Conservation (phyloP, 2,113 vertebrate species). For the Pteronura brasiliensis region DNA sequence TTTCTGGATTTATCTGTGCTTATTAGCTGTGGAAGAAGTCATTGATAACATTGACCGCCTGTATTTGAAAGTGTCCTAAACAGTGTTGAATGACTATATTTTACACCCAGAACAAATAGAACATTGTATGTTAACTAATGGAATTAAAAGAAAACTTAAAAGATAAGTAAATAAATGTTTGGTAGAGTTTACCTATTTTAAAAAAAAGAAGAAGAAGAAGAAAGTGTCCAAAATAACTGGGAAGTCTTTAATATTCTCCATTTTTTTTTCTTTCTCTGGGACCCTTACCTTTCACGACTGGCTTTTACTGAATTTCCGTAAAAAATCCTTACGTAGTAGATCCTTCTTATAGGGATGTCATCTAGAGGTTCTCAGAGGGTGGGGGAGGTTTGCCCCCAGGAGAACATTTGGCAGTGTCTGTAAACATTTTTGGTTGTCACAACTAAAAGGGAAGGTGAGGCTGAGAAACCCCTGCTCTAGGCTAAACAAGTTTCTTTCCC, state of each 20-base stretch:
- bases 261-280: not conserved
- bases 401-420: not conserved
- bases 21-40: constrained; percentile 7
- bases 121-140: not conserved
- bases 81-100: not conserved
- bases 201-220: not conserved
- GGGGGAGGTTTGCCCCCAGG: not conserved
- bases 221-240: not conserved
- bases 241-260: not conserved
- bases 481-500: not conserved
- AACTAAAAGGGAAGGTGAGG: not conserved
- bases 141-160: not conserved
- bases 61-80: constrained; percentile 28
- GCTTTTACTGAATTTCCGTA: not conserved
- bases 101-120: not conserved
- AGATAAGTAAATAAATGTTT: not conserved
- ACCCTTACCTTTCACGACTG: not conserved
- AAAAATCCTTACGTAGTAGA: not conserved
- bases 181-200: not conserved
- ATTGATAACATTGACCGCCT: constrained; percentile 9
- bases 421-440: not conserved
- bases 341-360: not conserved
- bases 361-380: not conserved
- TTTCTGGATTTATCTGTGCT: not conserved
- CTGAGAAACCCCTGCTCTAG: not conserved